A percentile compares a stretch with the other conserved stretches of the same genome.
Evolutionary conservation across 2,888 invertebrate genomes (phyloP).

Genomic region (Augochlorella aurata): DNA sequence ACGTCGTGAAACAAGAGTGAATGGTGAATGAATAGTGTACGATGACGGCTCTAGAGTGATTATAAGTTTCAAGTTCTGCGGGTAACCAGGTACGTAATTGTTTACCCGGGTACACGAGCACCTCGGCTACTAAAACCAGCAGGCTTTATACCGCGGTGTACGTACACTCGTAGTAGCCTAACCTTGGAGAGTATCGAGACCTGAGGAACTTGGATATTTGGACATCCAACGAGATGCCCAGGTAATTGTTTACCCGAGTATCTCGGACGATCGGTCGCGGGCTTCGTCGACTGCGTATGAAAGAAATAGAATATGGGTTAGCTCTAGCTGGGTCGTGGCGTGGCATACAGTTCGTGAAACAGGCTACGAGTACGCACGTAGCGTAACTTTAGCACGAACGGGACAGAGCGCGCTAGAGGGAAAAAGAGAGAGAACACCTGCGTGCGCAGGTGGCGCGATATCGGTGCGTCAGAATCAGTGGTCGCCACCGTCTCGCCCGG

Average conservation of each 20-base stretch:
- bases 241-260: not conserved
- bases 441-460: constrained; percentile 81
- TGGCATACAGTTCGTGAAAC: constrained; percentile 33
- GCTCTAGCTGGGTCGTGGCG: constrained; percentile 34
- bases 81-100: no score
- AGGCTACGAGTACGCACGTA: constrained; percentile 30
- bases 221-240: not conserved
- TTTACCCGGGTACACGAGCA: no score
- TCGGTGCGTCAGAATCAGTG: constrained; percentile 79
- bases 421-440: constrained; percentile 60
- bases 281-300: not conserved
- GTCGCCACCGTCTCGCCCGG: constrained; percentile 65
- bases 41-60: no score
- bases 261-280: not conserved
- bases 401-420: not conserved
- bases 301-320: constrained; percentile 33
- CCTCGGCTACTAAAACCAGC: no score
- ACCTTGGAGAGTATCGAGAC: no score
- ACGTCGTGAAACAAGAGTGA: no score
- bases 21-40: no score
- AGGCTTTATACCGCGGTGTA: no score
- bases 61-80: no score
- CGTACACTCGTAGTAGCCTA: no score
- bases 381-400: constrained; percentile 18
- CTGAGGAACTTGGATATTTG: not conserved